Percentiles rank a stretch among this genome's conserved stretches.
Conservation (phyloP, 1,140 invertebrate species). For the Brachionus plicatilis region DNA sequence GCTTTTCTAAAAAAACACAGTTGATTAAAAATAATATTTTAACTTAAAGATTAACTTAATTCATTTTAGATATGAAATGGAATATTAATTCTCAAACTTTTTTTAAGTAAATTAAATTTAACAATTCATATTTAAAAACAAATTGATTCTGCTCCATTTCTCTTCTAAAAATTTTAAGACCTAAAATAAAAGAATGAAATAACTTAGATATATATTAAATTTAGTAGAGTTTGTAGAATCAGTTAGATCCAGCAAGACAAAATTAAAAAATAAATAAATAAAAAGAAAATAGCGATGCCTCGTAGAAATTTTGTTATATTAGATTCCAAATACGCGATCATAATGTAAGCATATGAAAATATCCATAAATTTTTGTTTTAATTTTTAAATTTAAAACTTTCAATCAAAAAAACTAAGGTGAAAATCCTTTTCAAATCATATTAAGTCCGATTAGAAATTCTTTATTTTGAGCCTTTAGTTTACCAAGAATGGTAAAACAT, state of each 20-base stretch:
- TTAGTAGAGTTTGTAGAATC: too few species aligned
- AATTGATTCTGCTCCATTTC: too few species aligned
- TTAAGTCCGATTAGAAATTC: neutral
- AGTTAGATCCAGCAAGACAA: neutral
- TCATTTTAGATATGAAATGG: too few species aligned
- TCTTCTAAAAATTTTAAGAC: too few species aligned
- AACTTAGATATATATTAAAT: too few species aligned
- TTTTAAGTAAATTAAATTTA: too few species aligned
- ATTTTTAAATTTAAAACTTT: neutral
- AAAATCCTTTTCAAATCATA: neutral
- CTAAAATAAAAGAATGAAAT: too few species aligned
- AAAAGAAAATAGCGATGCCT: neutral
- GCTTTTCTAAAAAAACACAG: too few species aligned
- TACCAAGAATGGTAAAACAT: conserved; percentile 22
- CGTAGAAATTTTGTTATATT: neutral
- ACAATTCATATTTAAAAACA: too few species aligned
- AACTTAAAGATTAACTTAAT: too few species aligned
- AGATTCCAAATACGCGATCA: neutral
- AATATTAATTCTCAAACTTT: too few species aligned
- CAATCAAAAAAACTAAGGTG: neutral
- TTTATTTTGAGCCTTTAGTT: neutral
- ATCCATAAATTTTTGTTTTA: neutral
- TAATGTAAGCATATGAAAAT: neutral
- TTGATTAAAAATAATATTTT: too few species aligned
- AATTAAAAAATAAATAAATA: neutral